Evolutionary conservation across 2,888 invertebrate genomes (phyloP).

Genomic region (Acanthococcus lagerstroemiae): DNA sequence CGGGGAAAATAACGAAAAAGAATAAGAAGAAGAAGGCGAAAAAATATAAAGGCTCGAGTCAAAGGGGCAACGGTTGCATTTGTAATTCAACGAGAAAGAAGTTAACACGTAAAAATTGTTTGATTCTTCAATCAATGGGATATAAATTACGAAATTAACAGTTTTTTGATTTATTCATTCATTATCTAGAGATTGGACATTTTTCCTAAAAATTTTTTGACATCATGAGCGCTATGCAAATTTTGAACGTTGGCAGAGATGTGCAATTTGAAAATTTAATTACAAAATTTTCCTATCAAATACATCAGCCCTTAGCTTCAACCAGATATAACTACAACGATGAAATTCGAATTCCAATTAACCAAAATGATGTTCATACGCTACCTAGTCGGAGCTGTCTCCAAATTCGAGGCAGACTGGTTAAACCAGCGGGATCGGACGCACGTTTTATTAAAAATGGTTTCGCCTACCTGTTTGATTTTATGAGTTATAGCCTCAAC

Average conservation of each 20-base stretch:
- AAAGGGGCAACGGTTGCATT: background rate
- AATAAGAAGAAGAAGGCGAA: background rate
- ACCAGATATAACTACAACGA: background rate
- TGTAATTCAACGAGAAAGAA: background rate
- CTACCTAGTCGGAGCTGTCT: background rate
- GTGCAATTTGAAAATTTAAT: background rate
- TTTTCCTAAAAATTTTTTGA: too few species aligned
- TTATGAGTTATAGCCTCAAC: background rate
- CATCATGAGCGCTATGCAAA: background rate
- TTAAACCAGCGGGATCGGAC: background rate
- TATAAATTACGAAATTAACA: background rate
- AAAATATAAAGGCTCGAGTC: background rate
- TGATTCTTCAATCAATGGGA: background rate
- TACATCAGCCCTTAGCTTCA: background rate
- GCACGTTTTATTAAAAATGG: background rate
- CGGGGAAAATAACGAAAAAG: background rate
- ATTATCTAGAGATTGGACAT: too few species aligned
- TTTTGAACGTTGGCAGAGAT: background rate
- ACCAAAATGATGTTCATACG: background rate
- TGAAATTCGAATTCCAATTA: background rate
- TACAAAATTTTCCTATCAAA: background rate
- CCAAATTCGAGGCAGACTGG: background rate
- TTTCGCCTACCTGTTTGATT: background rate
- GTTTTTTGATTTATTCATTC: background rate
- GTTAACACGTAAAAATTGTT: background rate